Evolutionary conservation across 2,888 invertebrate genomes (phyloP).

Genomic region (Drosophila mettleri): DNA sequence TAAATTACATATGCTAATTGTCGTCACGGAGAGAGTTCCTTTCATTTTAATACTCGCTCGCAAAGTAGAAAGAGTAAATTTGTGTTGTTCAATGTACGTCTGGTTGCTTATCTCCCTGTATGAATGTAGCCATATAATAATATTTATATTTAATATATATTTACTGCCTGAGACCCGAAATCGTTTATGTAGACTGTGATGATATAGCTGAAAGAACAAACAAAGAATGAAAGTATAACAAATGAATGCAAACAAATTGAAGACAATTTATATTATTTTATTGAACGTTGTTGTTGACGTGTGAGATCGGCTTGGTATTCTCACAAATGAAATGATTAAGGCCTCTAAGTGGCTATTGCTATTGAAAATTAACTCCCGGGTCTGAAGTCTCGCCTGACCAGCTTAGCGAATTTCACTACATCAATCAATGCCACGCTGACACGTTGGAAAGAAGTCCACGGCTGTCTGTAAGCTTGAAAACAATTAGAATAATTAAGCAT

Average conservation of each 20-base stretch:
- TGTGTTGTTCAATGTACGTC: too few species aligned
- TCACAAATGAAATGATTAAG: slow-evolving; percentile 45
- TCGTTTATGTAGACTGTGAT: too few species aligned
- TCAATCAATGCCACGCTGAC: slow-evolving; percentile 67
- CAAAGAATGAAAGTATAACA: too few species aligned
- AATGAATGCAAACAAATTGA: not conserved
- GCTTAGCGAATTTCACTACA: slow-evolving; percentile 46
- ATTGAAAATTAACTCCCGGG: slow-evolving; percentile 31
- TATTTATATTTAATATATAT: too few species aligned
- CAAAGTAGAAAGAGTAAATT: too few species aligned
- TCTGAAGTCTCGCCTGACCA: slow-evolving; percentile 6
- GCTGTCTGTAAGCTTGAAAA: slow-evolving; percentile 39
- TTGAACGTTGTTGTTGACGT: slow-evolving; percentile 30
- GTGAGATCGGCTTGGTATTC: slow-evolving; percentile 51
- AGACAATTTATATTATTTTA: not conserved
- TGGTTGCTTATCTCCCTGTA: too few species aligned
- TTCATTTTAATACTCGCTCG: too few species aligned
- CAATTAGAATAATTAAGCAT: slow-evolving; percentile 73
- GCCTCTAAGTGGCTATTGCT: slow-evolving; percentile 4
- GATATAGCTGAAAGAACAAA: too few species aligned
- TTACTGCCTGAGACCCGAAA: too few species aligned
- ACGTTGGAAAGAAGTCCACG: slow-evolving; percentile 15
- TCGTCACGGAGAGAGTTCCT: too few species aligned
- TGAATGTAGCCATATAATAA: too few species aligned
- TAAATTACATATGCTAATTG: too few species aligned